A percentile compares a stretch with the other conserved stretches of the same genome.
These are phyloP conservation scores for Serranus cabrilla DNA, from an alignment of 2,797 vertebrate species.

Conservation along the genomic window DNA sequence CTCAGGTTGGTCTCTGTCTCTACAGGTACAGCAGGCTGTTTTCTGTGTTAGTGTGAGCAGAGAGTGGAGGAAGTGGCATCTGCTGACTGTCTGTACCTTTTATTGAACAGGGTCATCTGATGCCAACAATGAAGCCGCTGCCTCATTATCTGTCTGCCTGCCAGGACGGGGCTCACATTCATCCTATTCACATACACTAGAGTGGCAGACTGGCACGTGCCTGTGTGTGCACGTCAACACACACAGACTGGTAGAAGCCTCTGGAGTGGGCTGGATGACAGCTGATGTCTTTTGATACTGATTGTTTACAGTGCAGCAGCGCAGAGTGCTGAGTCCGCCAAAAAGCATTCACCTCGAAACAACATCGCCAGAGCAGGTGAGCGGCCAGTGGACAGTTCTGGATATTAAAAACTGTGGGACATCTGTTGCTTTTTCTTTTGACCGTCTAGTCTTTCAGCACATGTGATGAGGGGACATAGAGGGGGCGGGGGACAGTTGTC, in stretches of 20 bases:
- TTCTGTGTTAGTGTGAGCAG: neutral
- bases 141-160: conserved; percentile 65
- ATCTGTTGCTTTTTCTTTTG: conserved; percentile 57
- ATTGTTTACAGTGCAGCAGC: conserved; percentile 65
- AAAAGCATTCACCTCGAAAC: conserved; percentile 71
- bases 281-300: conserved; percentile 72
- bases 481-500: conserved; percentile 65
- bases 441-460: conserved; percentile 64
- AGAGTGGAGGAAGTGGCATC: conserved; percentile 60
- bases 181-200: conserved; percentile 61
- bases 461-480: conserved; percentile 26
- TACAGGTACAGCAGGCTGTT: conserved; percentile 10
- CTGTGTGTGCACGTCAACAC: conserved; percentile 22
- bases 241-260: conserved; percentile 68
- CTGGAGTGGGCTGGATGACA: conserved; percentile 73
- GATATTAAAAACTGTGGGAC: conserved; percentile 67
- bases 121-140: conserved; percentile 78
- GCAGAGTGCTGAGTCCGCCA: conserved; percentile 72
- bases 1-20: conserved; percentile 5
- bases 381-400: conserved; percentile 67
- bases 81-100: conserved; percentile 80
- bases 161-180: conserved; percentile 55
- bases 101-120: conserved; percentile 70
- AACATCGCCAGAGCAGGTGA: conserved; percentile 65
- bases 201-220: conserved; percentile 66